Evolutionary conservation across 1,140 invertebrate genomes (phyloP), one percentile per base, ranked within the genome.

Genomic region (Panonychus citri): DNA sequence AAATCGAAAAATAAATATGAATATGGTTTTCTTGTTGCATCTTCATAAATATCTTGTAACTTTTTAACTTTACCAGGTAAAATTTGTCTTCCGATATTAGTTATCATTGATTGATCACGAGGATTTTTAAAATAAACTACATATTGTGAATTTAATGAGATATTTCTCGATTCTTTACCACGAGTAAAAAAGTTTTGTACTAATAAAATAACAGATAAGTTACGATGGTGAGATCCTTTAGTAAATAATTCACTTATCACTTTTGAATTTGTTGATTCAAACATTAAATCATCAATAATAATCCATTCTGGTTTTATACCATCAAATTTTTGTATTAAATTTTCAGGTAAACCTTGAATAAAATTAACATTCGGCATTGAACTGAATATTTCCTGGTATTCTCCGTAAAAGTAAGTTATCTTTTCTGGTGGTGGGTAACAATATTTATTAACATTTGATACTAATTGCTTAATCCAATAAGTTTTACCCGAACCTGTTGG

Each of bases 181-280:
- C 7, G 2, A 2, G 7, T n/a, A 7, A 40, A 40, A 7, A 40
- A 40, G 7, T 40, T 40, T n/a, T 40, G 39, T 3, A n/a, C 19
- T 7, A 40, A 7, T 2, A 40, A n/a, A 7, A 40, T 40, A 7
- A 40, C 7, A 7, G 39, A 40, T 40, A 40, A 17, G 19, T 40
- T 40, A 17, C 39, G 13, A 40, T 40, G 39, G 19, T 40, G 39
- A 40, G 13, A 17, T 3, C 39, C 39, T 40, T 40, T 40, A n/a
- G 39, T 40, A 7, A 40, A 40, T 1, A 40, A 7, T 17, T 40
- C 39, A 7, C 39, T 40, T 3, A 40, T 40, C 7, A 60, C 27
- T 40, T 57, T n/a, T 54, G 54, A 21, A 53, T 34, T 8, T 53
- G 57, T 28, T 26, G 55, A 2, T 51, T 57, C 40, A 49, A 49